A percentile compares a stretch with the other conserved stretches of the same genome.
phyloP scores from a whole-genome alignment of 53 echinoderm and acorn worm species.

The Holothuria leucospilota region DNA sequence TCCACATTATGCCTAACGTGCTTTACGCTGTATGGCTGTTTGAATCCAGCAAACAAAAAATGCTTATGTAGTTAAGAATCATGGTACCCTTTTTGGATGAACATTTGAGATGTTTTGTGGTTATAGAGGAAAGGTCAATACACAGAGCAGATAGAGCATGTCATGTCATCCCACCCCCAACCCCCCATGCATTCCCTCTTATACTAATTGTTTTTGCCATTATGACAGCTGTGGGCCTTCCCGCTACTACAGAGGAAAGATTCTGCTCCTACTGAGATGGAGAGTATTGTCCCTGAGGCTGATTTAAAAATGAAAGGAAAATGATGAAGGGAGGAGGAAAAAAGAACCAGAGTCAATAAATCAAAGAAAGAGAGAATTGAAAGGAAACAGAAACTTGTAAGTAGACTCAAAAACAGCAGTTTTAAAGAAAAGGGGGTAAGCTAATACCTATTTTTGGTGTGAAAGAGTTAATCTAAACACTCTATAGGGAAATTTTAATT shows the following conservation, averaged over 20 bases:
- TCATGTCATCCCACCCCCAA: neutral
- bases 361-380: conserved; percentile 33
- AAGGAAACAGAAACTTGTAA: conserved; percentile 45
- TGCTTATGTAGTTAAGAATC: too few species aligned
- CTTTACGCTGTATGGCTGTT: too few species aligned
- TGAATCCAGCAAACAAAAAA: too few species aligned
- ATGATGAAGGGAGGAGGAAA: conserved; percentile 40
- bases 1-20: too few species aligned
- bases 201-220: neutral
- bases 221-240: conserved; percentile 14
- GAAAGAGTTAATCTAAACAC: too few species aligned
- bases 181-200: neutral
- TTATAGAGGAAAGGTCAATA: too few species aligned
- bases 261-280: conserved; percentile 31
- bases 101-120: too few species aligned
- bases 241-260: conserved; percentile 16
- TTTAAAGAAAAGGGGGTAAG: too few species aligned
- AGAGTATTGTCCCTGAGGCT: conserved; percentile 26
- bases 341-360: conserved; percentile 42
- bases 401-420: neutral
- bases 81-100: too few species aligned
- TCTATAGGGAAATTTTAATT: too few species aligned
- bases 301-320: conserved; percentile 52
- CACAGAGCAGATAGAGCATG: too few species aligned
- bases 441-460: too few species aligned